These are phyloP conservation scores for Crocidura indochinensis DNA, from an alignment of 2,797 vertebrate genomes.

Conservation along the genomic window DNA sequence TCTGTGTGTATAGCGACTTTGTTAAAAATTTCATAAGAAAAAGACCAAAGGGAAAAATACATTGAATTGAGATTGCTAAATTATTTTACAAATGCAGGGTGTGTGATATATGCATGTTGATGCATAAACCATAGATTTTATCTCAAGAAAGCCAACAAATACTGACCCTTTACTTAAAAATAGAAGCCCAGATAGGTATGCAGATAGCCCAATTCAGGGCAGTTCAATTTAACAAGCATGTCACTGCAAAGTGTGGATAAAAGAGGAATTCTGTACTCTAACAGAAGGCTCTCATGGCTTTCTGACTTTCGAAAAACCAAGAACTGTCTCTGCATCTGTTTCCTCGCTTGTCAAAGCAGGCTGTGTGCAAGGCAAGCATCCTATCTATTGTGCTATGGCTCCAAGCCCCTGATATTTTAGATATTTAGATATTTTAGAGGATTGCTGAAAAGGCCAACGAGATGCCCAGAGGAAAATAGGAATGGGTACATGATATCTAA, in stretches of 20 bases:
- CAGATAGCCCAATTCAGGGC: not conserved
- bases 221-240: not conserved
- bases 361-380: not conserved
- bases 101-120: too few species aligned
- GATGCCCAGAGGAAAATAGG: not conserved
- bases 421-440: not conserved
- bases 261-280: not conserved
- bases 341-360: not conserved
- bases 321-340: not conserved
- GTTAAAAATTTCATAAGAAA: too few species aligned
- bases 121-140: too few species aligned
- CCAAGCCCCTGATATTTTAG: too few species aligned
- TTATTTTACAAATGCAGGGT: too few species aligned
- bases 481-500: not conserved
- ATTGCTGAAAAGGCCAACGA: not conserved
- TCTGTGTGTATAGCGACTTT: too few species aligned
- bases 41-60: too few species aligned
- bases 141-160: too few species aligned
- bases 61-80: too few species aligned
- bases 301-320: not conserved
- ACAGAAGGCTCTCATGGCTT: not conserved
- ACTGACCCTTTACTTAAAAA: too few species aligned
- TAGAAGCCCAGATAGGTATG: too few species aligned
- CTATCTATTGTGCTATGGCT: too few species aligned
- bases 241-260: not conserved